A percentile compares a stretch with the other conserved stretches of the same genome.
Conservation (phyloP, 2,888 invertebrate genomes). For the Lycocerus yunnanus region DNA sequence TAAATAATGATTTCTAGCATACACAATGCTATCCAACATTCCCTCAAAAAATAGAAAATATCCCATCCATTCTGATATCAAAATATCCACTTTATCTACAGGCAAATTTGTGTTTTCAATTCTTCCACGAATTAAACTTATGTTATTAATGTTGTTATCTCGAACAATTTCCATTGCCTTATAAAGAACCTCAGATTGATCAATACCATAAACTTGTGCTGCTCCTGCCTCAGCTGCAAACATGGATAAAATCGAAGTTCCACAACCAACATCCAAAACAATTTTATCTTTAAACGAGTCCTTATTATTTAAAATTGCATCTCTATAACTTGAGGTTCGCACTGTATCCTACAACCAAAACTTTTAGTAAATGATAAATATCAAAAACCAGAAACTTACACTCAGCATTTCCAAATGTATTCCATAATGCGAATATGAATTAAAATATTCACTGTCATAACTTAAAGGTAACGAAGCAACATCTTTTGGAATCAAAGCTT, state of each 20-base stretch:
- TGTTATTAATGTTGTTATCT: constrained; percentile 60
- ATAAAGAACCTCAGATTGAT: constrained; percentile 94
- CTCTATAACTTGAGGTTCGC: constrained; percentile 84
- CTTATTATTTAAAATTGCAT: constrained; percentile 79
- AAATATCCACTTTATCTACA: constrained; percentile 81
- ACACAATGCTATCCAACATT: constrained; percentile 93
- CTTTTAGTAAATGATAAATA: background rate
- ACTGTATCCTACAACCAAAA: constrained; percentile 67
- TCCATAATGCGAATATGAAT: constrained; percentile 85
- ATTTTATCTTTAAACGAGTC: constrained; percentile 72
- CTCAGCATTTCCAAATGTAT: constrained; percentile 95
- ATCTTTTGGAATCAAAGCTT: constrained; percentile 42
- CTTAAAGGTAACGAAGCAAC: constrained; percentile 60
- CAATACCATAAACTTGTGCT: constrained; percentile 86
- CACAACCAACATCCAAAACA: constrained; percentile 96
- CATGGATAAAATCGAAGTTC: constrained; percentile 97
- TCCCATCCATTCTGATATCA: constrained; percentile 99
- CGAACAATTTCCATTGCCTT: constrained; percentile 92
- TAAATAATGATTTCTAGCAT: constrained; percentile 82
- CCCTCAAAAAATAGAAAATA: constrained; percentile 96
- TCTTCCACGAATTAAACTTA: constrained; percentile 82
- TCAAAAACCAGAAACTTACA: constrained; percentile 55
- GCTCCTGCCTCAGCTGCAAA: constrained; percentile 97
- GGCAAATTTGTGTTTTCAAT: constrained; percentile 83
- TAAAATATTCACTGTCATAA: constrained; percentile 79